Evolutionary conservation across 2,888 invertebrate genomes (phyloP).

Genomic region (Orthonevra nobilis): DNA sequence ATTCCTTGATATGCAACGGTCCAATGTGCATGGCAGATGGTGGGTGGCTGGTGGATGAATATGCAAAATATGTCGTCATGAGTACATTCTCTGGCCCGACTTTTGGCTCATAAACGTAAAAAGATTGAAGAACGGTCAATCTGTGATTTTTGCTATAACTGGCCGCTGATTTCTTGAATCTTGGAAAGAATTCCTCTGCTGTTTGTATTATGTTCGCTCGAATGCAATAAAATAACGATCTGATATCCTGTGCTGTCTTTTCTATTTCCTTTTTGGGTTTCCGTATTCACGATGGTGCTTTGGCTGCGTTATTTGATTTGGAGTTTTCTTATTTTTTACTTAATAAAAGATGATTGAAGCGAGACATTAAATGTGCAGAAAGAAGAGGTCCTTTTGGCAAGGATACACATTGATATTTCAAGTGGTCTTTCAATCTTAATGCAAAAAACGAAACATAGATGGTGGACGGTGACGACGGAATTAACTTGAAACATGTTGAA

Average conservation of each 20-base stretch:
- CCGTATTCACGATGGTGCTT: too few relatives aligned
- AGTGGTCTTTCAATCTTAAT: not conserved
- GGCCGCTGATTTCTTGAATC: conserved; percentile 42
- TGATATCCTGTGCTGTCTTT: conserved; percentile 43
- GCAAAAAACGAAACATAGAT: not conserved
- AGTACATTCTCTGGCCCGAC: conserved; percentile 31
- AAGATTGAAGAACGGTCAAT: conserved; percentile 15
- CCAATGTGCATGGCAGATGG: not conserved
- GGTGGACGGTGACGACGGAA: too few relatives aligned
- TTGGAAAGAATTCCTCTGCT: conserved; percentile 5
- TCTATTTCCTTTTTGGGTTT: conserved; percentile 25
- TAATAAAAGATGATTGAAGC: not conserved
- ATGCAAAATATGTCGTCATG: conserved; percentile 55
- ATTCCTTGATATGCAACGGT: conserved; percentile 49
- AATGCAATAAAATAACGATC: conserved; percentile 69
- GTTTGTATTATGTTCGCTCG: conserved; percentile 42
- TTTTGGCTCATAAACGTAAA: conserved; percentile 49
- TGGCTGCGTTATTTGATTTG: not conserved
- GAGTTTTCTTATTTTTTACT: too few relatives aligned
- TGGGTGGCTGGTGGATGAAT: not conserved
- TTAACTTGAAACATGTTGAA: too few relatives aligned
- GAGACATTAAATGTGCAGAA: not conserved
- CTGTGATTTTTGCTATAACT: conserved; percentile 27
- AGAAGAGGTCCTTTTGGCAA: not conserved
- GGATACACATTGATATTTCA: not conserved